Base-by-base conservation (phyloP, 1,140 invertebrate genomes). In the Mycetomoellerius zeteki region DNA sequence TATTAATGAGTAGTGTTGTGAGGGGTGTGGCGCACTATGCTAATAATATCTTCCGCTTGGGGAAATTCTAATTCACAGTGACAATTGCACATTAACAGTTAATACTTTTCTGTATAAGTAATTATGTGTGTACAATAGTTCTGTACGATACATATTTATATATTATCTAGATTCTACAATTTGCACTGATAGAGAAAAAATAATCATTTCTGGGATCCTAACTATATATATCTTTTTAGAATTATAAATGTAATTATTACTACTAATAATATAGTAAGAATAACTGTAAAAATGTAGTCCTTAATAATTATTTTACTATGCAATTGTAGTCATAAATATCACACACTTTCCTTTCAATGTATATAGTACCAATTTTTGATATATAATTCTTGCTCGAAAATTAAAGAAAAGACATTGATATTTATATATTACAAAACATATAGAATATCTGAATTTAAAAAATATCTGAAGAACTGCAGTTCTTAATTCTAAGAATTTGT, bases 31-130 rank as follows among this genome's bases (percentile, higher is more conserved):
- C 21, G 33, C 58, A 30, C 58, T 37, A 16, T 27, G 58, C 27
- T 54, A 81, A 81, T 69, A 65, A 69, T 71, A 54, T 54, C 64
- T 54, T 71, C 47, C 24, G 77, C 76, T 78, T 3, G 5, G 37
- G 19, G 76, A 78, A 78, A 65, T n/a, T 78, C 37, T 27, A 3
- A 60, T 16, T 77, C 73, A 24, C 21, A 16, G 12, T 30, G 14
- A 24, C 60, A 60, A 30, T 78, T 78, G 19, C 37, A 30, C 7
- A 75, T 60, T 75, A 43, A 75, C 58, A 75, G 33, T 78, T 27
- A 33, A 76, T 76, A 76, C 65, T 64, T 67, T 37, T 47, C 33
- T 50, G 4, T 19, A 10, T 6, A 78, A 78, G 5, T 78, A n/a
- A 62, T 52, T 27, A 47, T 10, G 4, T 33, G 30, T 10, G 7